Evolutionary conservation across 2,888 invertebrate genomes (phyloP).

Genomic region (Dolichopus griseipennis): DNA sequence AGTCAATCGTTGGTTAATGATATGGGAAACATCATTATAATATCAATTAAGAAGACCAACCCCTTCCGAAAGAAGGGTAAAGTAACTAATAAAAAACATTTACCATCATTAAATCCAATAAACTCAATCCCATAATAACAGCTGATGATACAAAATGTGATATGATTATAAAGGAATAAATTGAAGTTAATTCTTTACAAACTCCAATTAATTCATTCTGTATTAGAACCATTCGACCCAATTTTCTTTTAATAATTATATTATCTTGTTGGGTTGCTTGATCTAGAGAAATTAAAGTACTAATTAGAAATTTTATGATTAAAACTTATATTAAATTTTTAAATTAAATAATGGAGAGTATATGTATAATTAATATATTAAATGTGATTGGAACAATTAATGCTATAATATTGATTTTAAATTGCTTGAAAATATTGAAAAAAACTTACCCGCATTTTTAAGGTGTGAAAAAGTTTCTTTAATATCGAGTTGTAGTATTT

Average conservation of each 20-base stretch:
- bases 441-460: not conserved
- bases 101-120: slow-evolving; percentile 39
- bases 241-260: slow-evolving; percentile 25
- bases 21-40: no score
- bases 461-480: slow-evolving; percentile 25
- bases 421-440: no score
- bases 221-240: slow-evolving; percentile 29
- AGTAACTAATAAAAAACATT: no score
- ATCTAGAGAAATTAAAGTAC: not conserved
- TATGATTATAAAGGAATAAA: slow-evolving; percentile 36
- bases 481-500: slow-evolving; percentile 34
- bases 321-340: no score
- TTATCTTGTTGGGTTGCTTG: slow-evolving; percentile 24
- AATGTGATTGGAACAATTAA: no score
- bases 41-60: no score
- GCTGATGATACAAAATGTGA: slow-evolving; percentile 40
- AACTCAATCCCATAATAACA: slow-evolving; percentile 35
- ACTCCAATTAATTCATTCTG: slow-evolving; percentile 39
- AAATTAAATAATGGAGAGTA: no score
- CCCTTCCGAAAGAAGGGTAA: no score
- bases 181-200: slow-evolving; percentile 32
- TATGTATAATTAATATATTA: no score
- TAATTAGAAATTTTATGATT: no score
- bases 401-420: no score
- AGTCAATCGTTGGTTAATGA: no score